Evolutionary conservation across 1,140 invertebrate genomes (phyloP).

Genomic region (Trachymyrmex cornetzi): DNA sequence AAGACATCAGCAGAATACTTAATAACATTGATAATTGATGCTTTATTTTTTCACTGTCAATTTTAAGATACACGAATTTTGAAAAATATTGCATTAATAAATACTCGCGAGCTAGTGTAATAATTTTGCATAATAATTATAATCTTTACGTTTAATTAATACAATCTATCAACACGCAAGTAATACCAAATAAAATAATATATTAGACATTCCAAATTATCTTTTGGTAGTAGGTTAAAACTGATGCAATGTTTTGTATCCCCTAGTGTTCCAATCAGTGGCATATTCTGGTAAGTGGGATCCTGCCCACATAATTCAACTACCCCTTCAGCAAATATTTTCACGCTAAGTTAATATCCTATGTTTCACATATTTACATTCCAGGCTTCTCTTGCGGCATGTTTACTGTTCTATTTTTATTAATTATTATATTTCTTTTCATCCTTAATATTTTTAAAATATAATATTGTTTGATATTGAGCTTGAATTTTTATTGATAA

Average conservation of each 20-base stretch:
- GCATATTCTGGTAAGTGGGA: constrained; percentile 96
- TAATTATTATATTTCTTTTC: constrained; percentile 54
- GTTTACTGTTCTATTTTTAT: constrained; percentile 73
- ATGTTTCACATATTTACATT: constrained; percentile 73
- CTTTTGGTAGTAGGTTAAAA: constrained; percentile 76
- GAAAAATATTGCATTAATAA: neutral
- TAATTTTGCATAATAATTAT: constrained; percentile 6
- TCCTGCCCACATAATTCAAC: constrained; percentile 84
- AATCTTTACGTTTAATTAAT: neutral
- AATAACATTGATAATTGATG: neutral
- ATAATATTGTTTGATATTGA: constrained; percentile 70
- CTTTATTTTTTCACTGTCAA: constrained; percentile 1
- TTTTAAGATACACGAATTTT: constrained; percentile 21
- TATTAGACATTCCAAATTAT: constrained; percentile 63
- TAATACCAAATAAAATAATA: constrained; percentile 48
- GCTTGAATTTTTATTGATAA: constrained; percentile 76
- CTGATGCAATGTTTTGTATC: constrained; percentile 87
- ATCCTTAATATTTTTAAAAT: constrained; percentile 42
- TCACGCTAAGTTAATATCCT: constrained; percentile 84
- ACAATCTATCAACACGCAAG: neutral
- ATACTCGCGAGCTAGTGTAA: constrained; percentile 1
- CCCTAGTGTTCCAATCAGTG: constrained; percentile 96
- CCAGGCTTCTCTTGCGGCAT: constrained; percentile 80
- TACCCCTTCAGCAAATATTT: constrained; percentile 81
- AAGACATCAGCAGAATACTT: constrained; percentile 12